phyloP scores from a whole-genome alignment of 2,797 vertebrate genomes.

The Xenopus petersii region DNA sequence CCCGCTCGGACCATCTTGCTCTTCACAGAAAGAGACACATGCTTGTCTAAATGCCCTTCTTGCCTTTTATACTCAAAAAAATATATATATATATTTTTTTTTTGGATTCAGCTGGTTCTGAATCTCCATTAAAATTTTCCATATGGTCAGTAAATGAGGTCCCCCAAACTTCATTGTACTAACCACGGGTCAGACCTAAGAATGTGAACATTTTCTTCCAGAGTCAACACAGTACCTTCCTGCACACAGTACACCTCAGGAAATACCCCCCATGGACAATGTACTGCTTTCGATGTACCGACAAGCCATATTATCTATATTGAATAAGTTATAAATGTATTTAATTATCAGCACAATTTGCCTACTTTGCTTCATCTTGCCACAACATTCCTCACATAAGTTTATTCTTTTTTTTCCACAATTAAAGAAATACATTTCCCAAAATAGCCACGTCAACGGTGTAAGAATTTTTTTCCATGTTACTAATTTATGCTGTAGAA shows the following conservation, averaged over 20 bases:
- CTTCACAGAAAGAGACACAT: slow-evolving; percentile 97
- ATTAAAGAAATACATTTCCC: slow-evolving; percentile 49
- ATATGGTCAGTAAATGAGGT: slow-evolving; percentile 70
- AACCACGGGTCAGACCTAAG: slow-evolving; percentile 82
- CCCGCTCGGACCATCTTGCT: slow-evolving; percentile 94
- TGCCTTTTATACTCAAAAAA: slow-evolving; percentile 54
- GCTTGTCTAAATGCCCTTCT: slow-evolving; percentile 75
- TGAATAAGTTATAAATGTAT: slow-evolving; percentile 67
- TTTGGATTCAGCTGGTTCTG: slow-evolving; percentile 87
- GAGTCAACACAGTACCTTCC: slow-evolving; percentile 75
- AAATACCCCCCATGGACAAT: slow-evolving; percentile 63
- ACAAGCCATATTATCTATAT: slow-evolving; percentile 60
- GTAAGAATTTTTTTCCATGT: slow-evolving; percentile 32
- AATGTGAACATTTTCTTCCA: slow-evolving; percentile 85
- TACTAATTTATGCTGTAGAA: slow-evolving; percentile 23
- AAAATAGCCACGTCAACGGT: slow-evolving; percentile 21
- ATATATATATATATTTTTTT: slow-evolving; percentile 38
- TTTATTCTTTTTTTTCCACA: slow-evolving; percentile 53
- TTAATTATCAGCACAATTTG: slow-evolving; percentile 54
- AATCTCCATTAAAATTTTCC: slow-evolving; percentile 67
- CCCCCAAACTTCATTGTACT: slow-evolving; percentile 64
- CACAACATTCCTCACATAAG: slow-evolving; percentile 60
- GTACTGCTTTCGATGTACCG: slow-evolving; percentile 41
- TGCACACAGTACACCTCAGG: slow-evolving; percentile 61
- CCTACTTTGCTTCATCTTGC: slow-evolving; percentile 67